Conservation (phyloP, 2,888 invertebrate species). For the Tipula vernalis region DNA sequence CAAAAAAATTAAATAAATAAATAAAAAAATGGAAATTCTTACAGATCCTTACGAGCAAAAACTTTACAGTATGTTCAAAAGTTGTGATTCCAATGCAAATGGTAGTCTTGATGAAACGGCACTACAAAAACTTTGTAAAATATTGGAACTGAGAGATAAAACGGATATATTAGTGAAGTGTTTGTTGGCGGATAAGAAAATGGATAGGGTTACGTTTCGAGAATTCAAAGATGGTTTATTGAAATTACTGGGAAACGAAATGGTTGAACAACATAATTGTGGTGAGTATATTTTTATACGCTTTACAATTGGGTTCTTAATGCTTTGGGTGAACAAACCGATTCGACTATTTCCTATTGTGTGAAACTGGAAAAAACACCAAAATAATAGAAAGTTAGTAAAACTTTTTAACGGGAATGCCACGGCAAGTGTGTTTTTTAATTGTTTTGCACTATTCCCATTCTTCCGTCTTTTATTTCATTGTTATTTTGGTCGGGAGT, state of each 20-base stretch:
- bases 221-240: constrained; percentile 67
- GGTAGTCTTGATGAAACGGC: constrained; percentile 55
- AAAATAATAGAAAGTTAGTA: too few relatives aligned
- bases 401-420: too few relatives aligned
- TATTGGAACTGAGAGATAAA: constrained; percentile 64
- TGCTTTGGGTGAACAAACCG: background rate
- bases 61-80: constrained; percentile 66
- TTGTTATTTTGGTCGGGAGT: too few relatives aligned
- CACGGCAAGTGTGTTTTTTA: too few relatives aligned
- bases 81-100: constrained; percentile 57
- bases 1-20: background rate
- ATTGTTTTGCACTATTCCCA: too few relatives aligned
- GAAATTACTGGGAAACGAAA: constrained; percentile 48
- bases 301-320: background rate
- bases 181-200: constrained; percentile 37
- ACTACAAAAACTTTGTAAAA: constrained; percentile 55
- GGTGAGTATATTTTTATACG: background rate
- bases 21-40: constrained; percentile 14
- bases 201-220: constrained; percentile 47
- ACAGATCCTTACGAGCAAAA: constrained; percentile 71
- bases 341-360: background rate
- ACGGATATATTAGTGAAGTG: constrained; percentile 48
- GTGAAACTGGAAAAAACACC: too few relatives aligned
- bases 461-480: too few relatives aligned
- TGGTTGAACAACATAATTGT: constrained; percentile 13